Conservation (phyloP, 2,888 invertebrate genomes). For the Sinopyrophorus schimmeli region DNA sequence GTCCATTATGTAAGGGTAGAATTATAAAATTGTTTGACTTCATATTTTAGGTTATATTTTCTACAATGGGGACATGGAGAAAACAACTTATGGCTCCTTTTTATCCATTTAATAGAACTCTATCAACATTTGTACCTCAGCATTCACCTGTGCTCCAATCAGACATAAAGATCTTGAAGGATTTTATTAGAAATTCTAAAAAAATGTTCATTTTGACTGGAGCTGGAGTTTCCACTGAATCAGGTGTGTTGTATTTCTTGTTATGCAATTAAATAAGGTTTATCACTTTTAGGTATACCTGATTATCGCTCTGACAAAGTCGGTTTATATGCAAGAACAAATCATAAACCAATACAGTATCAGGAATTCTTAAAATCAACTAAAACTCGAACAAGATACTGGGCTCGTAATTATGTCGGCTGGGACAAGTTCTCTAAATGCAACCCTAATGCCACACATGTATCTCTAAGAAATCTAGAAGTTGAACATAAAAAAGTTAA, state of each 20-base stretch:
- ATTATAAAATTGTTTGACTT: too few relatives aligned
- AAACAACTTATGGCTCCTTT: too few relatives aligned
- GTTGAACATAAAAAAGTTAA: constrained; percentile 57
- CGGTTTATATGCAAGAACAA: constrained; percentile 85
- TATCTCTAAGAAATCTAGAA: constrained; percentile 73
- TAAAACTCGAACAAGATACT: constrained; percentile 77
- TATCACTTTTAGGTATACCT: constrained; percentile 74
- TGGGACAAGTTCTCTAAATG: constrained; percentile 84
- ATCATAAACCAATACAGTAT: constrained; percentile 83
- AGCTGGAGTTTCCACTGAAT: constrained; percentile 96
- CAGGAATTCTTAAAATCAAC: constrained; percentile 78
- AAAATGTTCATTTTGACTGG: constrained; percentile 81
- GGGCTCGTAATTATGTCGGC: constrained; percentile 94
- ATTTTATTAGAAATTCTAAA: constrained; percentile 61
- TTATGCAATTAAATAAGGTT: too few relatives aligned
- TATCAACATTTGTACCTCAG: constrained; percentile 81
- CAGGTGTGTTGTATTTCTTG: too few relatives aligned
- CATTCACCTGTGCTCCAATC: constrained; percentile 65
- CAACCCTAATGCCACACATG: constrained; percentile 80
- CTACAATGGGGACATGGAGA: too few relatives aligned
- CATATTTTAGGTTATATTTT: too few relatives aligned
- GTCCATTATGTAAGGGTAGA: too few relatives aligned
- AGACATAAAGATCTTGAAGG: constrained; percentile 63
- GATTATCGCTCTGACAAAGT: constrained; percentile 93
- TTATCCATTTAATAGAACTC: too few relatives aligned